These are phyloP conservation scores for Eriosoma lanigerum DNA, from an alignment of 1,140 invertebrate genomes.

Conservation along the genomic window DNA sequence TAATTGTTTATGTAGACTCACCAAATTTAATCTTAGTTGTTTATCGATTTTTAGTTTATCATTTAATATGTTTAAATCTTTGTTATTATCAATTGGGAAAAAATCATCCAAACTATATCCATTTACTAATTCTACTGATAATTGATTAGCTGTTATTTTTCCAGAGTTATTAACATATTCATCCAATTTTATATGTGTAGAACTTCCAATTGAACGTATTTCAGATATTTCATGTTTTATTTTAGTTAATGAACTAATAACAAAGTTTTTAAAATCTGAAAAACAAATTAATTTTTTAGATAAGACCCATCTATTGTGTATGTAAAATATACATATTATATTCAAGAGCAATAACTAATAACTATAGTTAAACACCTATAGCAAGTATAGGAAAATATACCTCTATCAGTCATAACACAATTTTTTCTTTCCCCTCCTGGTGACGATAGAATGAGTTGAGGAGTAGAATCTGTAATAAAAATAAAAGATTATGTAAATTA, in stretches of 20 bases:
- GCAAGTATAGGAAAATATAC: too few species aligned
- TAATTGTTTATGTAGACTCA: neutral
- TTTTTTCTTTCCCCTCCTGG: too few species aligned
- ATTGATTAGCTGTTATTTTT: neutral
- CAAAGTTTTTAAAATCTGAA: neutral
- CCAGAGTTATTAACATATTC: neutral
- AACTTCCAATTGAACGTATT: neutral
- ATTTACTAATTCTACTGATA: neutral
- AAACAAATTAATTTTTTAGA: neutral
- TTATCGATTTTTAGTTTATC: neutral
- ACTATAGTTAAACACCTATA: too few species aligned
- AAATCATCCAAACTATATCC: neutral
- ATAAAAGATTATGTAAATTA: too few species aligned
- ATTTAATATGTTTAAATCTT: neutral
- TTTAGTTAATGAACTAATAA: neutral
- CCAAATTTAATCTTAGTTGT: neutral
- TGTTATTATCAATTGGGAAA: neutral
- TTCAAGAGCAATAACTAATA: too few species aligned
- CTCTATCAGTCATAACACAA: too few species aligned
- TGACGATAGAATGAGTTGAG: too few species aligned
- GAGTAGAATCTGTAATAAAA: too few species aligned
- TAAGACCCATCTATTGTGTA: too few species aligned
- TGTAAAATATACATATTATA: too few species aligned
- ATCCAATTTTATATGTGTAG: neutral
- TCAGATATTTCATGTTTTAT: neutral